Conservation (phyloP, 1,140 invertebrate species). For the Lucilia cuprina region DNA sequence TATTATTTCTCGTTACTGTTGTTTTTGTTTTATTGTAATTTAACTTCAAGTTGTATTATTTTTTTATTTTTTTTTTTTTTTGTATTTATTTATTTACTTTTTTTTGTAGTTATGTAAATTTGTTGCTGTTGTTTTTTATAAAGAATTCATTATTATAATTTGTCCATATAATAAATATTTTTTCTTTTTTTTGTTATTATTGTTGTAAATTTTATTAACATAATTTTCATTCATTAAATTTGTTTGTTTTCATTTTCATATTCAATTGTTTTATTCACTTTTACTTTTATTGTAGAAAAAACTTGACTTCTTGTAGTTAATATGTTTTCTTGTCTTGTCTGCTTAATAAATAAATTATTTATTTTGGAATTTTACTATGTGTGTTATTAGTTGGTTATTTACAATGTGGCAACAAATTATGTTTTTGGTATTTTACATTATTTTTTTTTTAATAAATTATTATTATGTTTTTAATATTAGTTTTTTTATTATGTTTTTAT, state of each 20-base stretch:
- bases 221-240: constrained; percentile 21
- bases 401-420: too few species aligned
- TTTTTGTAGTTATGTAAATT: background rate
- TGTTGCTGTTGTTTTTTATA: background rate
- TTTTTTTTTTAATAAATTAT: too few species aligned
- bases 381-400: too few species aligned
- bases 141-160: constrained; percentile 24
- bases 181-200: background rate
- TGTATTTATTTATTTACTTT: background rate
- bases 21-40: background rate
- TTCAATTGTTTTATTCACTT: constrained; percentile 3
- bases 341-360: too few species aligned
- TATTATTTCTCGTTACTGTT: background rate
- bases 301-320: too few species aligned
- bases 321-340: too few species aligned
- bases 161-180: constrained; percentile 14
- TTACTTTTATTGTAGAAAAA: background rate
- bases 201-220: constrained; percentile 19
- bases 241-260: background rate
- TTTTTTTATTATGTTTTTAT: too few species aligned
- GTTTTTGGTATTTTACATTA: too few species aligned
- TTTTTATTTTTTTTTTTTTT: too few species aligned
- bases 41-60: background rate
- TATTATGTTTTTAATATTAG: too few species aligned
- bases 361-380: too few species aligned